Base-by-base conservation (phyloP, 2,797 vertebrate genomes). In the Anguilla pacifica region DNA sequence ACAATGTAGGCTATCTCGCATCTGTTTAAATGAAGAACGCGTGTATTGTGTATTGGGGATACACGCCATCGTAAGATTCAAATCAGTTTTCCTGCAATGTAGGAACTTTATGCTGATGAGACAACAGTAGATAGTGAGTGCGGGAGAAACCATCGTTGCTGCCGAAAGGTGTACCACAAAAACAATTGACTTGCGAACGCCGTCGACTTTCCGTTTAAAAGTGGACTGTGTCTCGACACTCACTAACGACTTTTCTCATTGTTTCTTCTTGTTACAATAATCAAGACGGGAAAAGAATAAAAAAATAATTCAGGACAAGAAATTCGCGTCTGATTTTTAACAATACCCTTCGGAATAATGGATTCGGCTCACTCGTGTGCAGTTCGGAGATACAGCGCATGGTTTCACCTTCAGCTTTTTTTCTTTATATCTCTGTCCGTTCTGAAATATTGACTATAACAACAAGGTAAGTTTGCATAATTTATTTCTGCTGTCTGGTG, bases 101-200 rank as follows among this genome's bases (percentile, higher is more conserved):
- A 95, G 95, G 95, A 98, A 97, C 97, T 98, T 97, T 96, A 96
- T 95, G 95, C 96, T 95, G 96, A 96, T 96, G 95, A 97, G 96
- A 97, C 97, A 97, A 97, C 96, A 96, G 96, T 96, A 93, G 93
- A 96, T 92, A 95, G 92, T 91, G 91, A 91, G 96, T 95, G 96
- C 93, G 95, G 96, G 90, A 91, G 93, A 92, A 92, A 93, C 95
- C 96, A 96, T 93, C 93, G 88, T 86, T 3, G 86, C 84, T 83
- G 85, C 90, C 15, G 85, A 86, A 90, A 90, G 93, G 96, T 96
- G 95, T 72, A 89, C 51, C 43, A 17, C 87, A 88, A 91, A 91
- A 90, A 57, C 28, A 15, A 7, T 6, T 59, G 15, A 15, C 28
- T 51, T 39, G 6, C 28, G 35, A 53, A 86, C 46, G 70, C 53